A percentile compares a stretch with the other conserved stretches of the same genome.
Conservation (phyloP, 2,888 invertebrate genomes). For the Sceliomorpha sp. region DNA sequence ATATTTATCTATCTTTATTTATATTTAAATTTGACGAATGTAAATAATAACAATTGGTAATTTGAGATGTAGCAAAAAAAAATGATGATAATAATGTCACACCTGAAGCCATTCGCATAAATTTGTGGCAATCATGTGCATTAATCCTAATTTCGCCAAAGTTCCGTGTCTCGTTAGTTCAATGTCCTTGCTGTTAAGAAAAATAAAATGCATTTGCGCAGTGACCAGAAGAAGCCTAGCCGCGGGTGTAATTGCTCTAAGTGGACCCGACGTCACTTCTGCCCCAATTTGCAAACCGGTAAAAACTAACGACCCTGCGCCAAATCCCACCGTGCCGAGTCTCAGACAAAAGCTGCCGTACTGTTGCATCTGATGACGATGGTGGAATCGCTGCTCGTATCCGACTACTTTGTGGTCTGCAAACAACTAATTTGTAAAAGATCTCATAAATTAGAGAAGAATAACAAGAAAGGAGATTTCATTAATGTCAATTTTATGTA, state of each 20-base stretch:
- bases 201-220: conserved; percentile 96
- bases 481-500: conserved; percentile 6
- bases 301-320: conserved; percentile 84
- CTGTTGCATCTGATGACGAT: conserved; percentile 78
- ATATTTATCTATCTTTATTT: too few species aligned
- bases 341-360: conserved; percentile 94
- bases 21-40: too few species aligned
- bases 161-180: conserved; percentile 85
- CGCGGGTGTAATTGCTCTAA: conserved; percentile 89
- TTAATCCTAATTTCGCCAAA: conserved; percentile 92
- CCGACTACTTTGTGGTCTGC: conserved; percentile 32
- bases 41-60: too few species aligned
- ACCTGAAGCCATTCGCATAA: conserved; percentile 96
- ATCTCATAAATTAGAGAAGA: conserved; percentile 12
- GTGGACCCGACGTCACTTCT: conserved; percentile 75
- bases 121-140: conserved; percentile 97
- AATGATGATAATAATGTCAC: too few species aligned
- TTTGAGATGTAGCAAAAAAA: neutral
- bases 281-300: conserved; percentile 86
- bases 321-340: conserved; percentile 88
- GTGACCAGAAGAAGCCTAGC: conserved; percentile 91
- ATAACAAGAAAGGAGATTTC: neutral
- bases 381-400: conserved; percentile 43
- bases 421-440: conserved; percentile 28
- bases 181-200: conserved; percentile 90